Base-by-base conservation (phyloP, 2,888 invertebrate species). In the Sclerodermus sp. region DNA sequence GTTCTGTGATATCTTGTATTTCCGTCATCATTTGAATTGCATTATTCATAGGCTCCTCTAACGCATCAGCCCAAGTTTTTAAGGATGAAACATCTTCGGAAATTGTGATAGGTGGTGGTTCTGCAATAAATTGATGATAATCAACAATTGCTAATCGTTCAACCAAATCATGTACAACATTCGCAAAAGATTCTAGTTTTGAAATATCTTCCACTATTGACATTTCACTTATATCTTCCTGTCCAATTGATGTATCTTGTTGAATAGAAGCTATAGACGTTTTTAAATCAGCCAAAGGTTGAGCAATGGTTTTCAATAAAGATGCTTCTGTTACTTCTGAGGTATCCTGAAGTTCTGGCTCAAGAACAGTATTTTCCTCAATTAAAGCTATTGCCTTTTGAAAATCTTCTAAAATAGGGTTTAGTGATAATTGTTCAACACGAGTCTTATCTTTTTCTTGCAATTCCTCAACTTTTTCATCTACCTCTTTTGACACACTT, bases 101-200 rank as follows among this genome's bases (percentile, higher is more conserved):
- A 10, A 68, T 49, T 1, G 79, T 73, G 48, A 79, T 78, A 15
- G 78, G 77, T 2, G 78, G 54, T 1, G 81, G 78, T 51, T 80
- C 67, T 6, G 65, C 45, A 4, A 68, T 9, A 13, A 56, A 44
- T 17, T 64, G 61, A 18, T 67, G 57, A 12, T 55, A 55, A 32
- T 53, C 53, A 14, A 63, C 45, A 1, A 46, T 42, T 1, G 57
- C 64, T 9, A 54, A 40, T 4, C 45, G 41, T 36, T 64, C 62
- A 2, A 49, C 52, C 1, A 64, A 5, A 12, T 57, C 54, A 18
- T 53, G 58, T 15, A 64, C 53, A 12, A 49, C 49, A 31, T 49
- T 50, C 1, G 82, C 82, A 12, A 83, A 70, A 2, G 78, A 77
- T 44, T 79, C 73, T 32, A 80, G 63, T 3, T 79, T 60, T 1